phyloP scores from a whole-genome alignment of 2,888 invertebrate genomes.

The Pilophorus perplexus region DNA sequence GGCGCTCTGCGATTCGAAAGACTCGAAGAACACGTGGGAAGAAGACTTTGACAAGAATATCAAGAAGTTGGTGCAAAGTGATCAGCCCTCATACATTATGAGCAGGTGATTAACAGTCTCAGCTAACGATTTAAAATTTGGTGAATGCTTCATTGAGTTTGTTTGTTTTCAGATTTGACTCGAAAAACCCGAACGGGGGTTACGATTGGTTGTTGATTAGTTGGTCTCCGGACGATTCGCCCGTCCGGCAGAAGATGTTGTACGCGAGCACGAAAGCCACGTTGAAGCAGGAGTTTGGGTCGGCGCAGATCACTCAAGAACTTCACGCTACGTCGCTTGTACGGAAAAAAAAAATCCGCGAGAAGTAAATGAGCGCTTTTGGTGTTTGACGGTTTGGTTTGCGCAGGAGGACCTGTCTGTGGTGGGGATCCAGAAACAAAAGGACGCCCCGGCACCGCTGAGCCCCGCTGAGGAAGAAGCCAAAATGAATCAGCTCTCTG shows the following conservation, averaged over 20 bases:
- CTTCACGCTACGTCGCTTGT: slow-evolving; percentile 81
- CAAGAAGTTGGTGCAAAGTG: slow-evolving; percentile 67
- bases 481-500: slow-evolving; percentile 32
- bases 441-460: slow-evolving; percentile 35
- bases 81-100: slow-evolving; percentile 87
- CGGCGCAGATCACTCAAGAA: slow-evolving; percentile 90
- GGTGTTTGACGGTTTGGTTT: no score
- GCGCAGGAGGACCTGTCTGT: slow-evolving; percentile 36
- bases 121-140: no score
- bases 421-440: slow-evolving; percentile 20
- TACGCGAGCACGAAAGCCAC: slow-evolving; percentile 98
- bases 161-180: slow-evolving; percentile 62
- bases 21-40: slow-evolving; percentile 75
- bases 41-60: slow-evolving; percentile 79
- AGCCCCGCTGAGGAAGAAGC: slow-evolving; percentile 37
- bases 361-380: no score
- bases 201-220: slow-evolving; percentile 90
- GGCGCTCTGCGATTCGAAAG: slow-evolving; percentile 62
- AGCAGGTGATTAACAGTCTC: slow-evolving; percentile 70
- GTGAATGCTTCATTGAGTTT: slow-evolving; percentile 11
- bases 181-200: slow-evolving; percentile 70
- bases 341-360: no score
- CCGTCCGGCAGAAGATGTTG: slow-evolving; percentile 93
- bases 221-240: slow-evolving; percentile 91
- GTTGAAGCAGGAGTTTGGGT: slow-evolving; percentile 92